A percentile compares a stretch with the other conserved stretches of the same genome.
Conservation (phyloP, 2,113 vertebrate species). For the Rhynchomys soricoides region DNA sequence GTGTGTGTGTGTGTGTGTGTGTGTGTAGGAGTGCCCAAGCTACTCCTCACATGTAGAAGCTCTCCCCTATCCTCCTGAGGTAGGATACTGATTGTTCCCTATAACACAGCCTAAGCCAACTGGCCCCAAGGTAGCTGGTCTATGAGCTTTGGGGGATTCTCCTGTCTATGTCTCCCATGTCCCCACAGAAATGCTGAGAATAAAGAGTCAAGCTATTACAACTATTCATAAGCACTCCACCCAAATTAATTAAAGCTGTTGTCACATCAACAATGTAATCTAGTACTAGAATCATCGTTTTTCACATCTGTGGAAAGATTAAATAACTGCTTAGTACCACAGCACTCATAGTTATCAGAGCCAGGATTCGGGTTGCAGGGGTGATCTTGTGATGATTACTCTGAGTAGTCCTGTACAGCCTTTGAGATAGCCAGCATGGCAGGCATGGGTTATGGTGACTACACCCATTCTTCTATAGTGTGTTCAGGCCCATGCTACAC, state of each 20-base stretch:
- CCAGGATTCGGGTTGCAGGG: neutral
- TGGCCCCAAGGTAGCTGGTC: neutral
- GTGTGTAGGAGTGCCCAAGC: neutral
- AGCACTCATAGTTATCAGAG: neutral
- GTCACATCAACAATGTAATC: neutral
- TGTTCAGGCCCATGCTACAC: neutral
- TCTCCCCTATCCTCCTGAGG: neutral
- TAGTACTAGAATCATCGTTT: neutral
- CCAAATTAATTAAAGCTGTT: neutral
- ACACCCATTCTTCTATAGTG: neutral
- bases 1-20: neutral
- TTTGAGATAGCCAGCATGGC: neutral
- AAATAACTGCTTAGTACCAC: neutral
- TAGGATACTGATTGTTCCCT: neutral
- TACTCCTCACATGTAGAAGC: neutral
- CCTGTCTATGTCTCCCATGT: neutral
- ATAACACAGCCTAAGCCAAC: neutral
- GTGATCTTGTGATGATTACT: no score
- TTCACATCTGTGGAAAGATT: conserved; percentile 15
- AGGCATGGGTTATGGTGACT: neutral
- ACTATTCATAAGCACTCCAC: neutral
- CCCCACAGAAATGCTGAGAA: neutral
- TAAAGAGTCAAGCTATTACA: neutral
- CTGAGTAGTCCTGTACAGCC: neutral
- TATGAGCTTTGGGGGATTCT: neutral